A percentile compares a stretch with the other conserved stretches of the same genome.
Evolutionary conservation across 2,797 vertebrate genomes (phyloP).

Genomic region (Scolopax bukidnonensis): DNA sequence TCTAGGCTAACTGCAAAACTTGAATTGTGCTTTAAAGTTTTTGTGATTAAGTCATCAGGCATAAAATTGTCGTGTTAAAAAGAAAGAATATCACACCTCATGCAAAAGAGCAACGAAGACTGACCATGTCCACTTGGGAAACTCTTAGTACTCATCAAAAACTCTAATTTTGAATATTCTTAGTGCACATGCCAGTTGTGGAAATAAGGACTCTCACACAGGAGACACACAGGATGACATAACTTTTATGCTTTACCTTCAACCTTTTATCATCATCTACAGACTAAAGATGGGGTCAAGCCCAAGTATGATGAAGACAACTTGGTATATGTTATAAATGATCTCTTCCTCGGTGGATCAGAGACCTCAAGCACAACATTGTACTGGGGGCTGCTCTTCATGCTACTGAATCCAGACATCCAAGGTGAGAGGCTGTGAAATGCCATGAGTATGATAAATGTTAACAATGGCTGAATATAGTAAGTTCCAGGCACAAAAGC

Average conservation of each 20-base stretch:
- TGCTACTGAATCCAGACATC: slow-evolving; percentile 40
- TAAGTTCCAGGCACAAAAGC: background rate
- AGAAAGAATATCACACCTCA: background rate
- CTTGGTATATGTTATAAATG: slow-evolving; percentile 57
- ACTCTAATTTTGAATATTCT: background rate
- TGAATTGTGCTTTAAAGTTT: background rate
- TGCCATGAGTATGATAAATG: background rate
- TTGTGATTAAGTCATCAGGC: background rate
- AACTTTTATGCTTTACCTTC: background rate
- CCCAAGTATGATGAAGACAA: slow-evolving; percentile 68
- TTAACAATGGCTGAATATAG: background rate
- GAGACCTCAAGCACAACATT: slow-evolving; percentile 66
- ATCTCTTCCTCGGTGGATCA: slow-evolving; percentile 67
- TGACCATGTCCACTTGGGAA: background rate
- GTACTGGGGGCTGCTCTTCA: slow-evolving; percentile 56
- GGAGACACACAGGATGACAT: background rate
- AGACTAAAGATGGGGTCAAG: slow-evolving; percentile 24
- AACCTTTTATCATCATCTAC: background rate
- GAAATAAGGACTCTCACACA: background rate
- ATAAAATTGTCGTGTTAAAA: background rate
- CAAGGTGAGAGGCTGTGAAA: slow-evolving; percentile 51
- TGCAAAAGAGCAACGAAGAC: background rate
- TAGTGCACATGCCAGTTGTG: background rate
- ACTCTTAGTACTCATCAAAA: background rate
- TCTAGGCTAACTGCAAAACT: background rate